Conservation (phyloP, 1,140 invertebrate genomes). For the Heliconius hermathena region DNA sequence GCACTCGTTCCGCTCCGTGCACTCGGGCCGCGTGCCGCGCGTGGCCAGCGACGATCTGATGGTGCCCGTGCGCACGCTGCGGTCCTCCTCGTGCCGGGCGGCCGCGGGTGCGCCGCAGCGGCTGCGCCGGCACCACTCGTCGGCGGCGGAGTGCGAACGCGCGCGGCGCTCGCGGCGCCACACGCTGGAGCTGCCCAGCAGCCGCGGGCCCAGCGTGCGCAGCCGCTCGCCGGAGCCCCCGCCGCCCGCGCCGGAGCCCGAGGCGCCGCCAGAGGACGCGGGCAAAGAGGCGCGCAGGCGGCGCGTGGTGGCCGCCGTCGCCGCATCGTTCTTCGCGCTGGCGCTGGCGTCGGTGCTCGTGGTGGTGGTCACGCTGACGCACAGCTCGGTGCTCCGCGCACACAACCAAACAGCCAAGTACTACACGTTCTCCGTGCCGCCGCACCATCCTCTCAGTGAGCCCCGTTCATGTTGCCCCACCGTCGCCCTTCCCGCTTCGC, state of each 20-base stretch:
- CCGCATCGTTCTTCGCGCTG: conserved; percentile 86
- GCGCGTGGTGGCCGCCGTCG: conserved; percentile 84
- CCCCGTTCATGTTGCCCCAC: conserved; percentile 81
- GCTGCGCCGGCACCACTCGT: conserved; percentile 71
- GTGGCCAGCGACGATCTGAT: conserved; percentile 73
- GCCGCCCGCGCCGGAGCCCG: conserved; percentile 63
- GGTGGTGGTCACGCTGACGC: conserved; percentile 87
- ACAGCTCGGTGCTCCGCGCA: conserved; percentile 82
- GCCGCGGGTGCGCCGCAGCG: conserved; percentile 70
- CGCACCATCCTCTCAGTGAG: conserved; percentile 82
- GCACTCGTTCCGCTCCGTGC: conserved; percentile 73
- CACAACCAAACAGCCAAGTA: conserved; percentile 84
- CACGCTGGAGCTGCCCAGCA: conserved; percentile 67
- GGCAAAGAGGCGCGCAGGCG: conserved; percentile 83
- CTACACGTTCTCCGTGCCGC: conserved; percentile 84
- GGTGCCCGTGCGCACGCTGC: conserved; percentile 72
- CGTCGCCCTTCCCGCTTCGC: conserved; percentile 80
- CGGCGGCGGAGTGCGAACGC: conserved; percentile 74
- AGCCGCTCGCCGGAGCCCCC: conserved; percentile 69
- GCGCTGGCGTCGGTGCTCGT: conserved; percentile 86
- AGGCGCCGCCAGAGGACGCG: conserved; percentile 59
- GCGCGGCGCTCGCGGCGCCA: conserved; percentile 70
- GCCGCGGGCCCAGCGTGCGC: conserved; percentile 69
- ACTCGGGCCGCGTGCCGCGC: conserved; percentile 71
- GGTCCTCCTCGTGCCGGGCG: conserved; percentile 72